Conservation (phyloP, 2,113 vertebrate species). For the Rhynchomys soricoides region DNA sequence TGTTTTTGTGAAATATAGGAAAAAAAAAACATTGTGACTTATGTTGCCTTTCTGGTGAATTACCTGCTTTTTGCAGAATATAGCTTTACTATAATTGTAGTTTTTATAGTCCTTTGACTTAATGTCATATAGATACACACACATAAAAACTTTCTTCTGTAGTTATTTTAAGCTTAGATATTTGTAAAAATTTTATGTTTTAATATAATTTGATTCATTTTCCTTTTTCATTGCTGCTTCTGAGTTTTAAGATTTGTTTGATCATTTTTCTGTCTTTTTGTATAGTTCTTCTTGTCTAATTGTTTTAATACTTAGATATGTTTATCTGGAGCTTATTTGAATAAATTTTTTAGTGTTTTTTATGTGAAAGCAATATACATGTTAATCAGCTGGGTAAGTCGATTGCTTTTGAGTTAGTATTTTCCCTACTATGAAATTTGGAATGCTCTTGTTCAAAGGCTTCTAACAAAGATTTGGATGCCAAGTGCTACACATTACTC, state of each 20-base stretch:
- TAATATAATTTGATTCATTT: slow-evolving; percentile 39
- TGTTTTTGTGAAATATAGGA: slow-evolving; percentile 30
- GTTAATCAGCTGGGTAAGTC: slow-evolving; percentile 40
- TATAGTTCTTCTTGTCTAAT: slow-evolving; percentile 1
- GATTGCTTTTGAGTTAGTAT: slow-evolving; percentile 44
- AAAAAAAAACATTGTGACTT: slow-evolving; percentile 43
- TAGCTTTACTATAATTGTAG: background rate
- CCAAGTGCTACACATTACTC: slow-evolving; percentile 4
- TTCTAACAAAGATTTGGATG: slow-evolving; percentile 30
- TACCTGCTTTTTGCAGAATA: background rate
- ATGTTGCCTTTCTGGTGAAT: background rate
- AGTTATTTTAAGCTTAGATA: background rate
- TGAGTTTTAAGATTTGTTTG: background rate
- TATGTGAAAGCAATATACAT: slow-evolving; percentile 40
- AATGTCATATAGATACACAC: background rate
- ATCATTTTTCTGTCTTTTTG: slow-evolving; percentile 11
- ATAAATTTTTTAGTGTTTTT: background rate
- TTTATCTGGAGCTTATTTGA: background rate
- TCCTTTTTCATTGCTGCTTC: background rate
- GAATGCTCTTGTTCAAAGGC: slow-evolving; percentile 4
- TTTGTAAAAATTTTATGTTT: slow-evolving; percentile 44
- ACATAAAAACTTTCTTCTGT: background rate
- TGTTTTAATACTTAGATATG: slow-evolving; percentile 37
- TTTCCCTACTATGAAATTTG: slow-evolving; percentile 51
- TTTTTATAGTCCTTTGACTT: background rate